phyloP scores from a whole-genome alignment of 2,797 vertebrate genomes.

The Peromyscus aztecus region DNA sequence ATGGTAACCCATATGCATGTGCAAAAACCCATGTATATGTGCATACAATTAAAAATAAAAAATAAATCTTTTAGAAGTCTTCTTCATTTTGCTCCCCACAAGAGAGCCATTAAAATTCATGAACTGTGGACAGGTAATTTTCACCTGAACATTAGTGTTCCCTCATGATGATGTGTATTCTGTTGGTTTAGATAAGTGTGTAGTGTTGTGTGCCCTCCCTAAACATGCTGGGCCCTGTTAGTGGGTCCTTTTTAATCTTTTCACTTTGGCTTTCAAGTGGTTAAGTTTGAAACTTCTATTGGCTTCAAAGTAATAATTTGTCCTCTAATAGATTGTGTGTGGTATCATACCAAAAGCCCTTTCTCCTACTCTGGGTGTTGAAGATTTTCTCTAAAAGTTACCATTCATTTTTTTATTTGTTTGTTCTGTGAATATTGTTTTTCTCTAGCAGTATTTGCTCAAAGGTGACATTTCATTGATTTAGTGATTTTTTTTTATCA shows the following conservation, averaged over 20 bases:
- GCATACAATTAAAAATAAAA: not conserved
- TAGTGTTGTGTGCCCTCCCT: no score
- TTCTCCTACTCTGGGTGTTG: not conserved
- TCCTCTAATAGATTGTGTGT: not conserved
- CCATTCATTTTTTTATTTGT: not conserved
- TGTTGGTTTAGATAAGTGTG: not conserved
- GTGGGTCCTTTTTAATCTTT: constrained; percentile 13
- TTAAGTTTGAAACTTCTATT: not conserved
- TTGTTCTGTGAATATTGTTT: not conserved
- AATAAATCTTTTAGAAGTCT: not conserved
- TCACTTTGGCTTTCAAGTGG: not conserved
- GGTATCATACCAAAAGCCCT: not conserved
- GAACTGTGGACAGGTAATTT: not conserved
- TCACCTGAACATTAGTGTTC: not conserved
- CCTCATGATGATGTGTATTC: no score
- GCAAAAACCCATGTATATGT: not conserved
- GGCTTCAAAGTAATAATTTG: not conserved
- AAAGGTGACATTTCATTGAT: not conserved
- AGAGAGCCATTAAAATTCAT: not conserved
- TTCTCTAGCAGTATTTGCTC: not conserved
- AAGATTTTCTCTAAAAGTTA: not conserved
- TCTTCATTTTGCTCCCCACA: not conserved
- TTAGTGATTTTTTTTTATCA: not conserved
- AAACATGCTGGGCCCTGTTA: not conserved
- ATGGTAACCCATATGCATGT: not conserved